These are phyloP conservation scores for Scaptomyza hsui DNA, from an alignment of 1,140 invertebrate species.

Conservation along the genomic window DNA sequence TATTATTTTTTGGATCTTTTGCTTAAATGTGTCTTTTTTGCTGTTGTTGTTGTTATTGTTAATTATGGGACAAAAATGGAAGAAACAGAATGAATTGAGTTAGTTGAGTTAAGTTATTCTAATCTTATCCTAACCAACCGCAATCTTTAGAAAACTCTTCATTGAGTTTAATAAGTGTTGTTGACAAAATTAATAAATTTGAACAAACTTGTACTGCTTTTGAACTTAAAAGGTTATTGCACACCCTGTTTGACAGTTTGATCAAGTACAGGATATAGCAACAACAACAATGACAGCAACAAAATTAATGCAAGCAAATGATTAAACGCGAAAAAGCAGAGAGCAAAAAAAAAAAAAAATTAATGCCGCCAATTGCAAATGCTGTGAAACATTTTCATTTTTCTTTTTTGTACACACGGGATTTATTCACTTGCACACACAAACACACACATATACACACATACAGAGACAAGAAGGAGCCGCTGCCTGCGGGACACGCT, in stretches of 20 bases:
- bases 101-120: no score
- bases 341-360: constrained; percentile 28
- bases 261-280: constrained; percentile 27
- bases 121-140: no score
- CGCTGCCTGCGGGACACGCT: constrained; percentile 37
- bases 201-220: background rate
- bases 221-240: no score
- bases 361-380: constrained; percentile 73
- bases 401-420: constrained; percentile 24
- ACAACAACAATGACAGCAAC: constrained; percentile 9
- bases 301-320: constrained; percentile 37
- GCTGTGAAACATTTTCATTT: constrained; percentile 63
- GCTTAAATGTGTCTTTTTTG: background rate
- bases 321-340: constrained; percentile 47
- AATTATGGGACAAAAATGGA: constrained; percentile 28
- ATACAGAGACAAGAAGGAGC: constrained; percentile 9
- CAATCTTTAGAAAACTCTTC: no score
- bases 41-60: background rate
- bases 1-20: background rate
- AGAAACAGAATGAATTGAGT: no score
- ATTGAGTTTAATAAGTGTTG: no score
- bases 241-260: constrained; percentile 6
- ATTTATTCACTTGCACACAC: constrained; percentile 17
- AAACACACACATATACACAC: constrained; percentile 16
- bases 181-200: no score